Conservation (phyloP, 2,113 vertebrate species). For the Pongo pygmaeus region DNA sequence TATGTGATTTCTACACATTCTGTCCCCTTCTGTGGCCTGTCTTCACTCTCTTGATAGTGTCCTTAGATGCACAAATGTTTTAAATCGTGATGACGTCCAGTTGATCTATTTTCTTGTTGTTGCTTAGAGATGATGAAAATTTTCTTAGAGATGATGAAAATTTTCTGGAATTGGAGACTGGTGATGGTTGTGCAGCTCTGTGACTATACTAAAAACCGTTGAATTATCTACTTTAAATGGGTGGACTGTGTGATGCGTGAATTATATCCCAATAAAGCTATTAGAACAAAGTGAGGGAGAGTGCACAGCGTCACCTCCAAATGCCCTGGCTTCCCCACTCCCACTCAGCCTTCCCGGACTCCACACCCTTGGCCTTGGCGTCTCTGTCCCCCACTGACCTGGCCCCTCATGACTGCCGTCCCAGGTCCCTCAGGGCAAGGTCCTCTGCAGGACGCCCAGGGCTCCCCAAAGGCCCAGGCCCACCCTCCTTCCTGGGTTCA, state of each 20-base stretch:
- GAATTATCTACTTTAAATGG: neutral
- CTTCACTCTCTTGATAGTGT: neutral
- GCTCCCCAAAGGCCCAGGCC: neutral
- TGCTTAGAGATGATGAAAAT: neutral
- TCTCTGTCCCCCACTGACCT: neutral
- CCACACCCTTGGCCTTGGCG: neutral
- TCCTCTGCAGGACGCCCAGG: no score
- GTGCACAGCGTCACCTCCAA: neutral
- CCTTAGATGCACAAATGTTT: neutral
- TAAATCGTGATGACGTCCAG: neutral
- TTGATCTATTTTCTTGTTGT: neutral
- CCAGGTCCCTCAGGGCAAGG: neutral
- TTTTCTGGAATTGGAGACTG: neutral
- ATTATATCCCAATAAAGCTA: neutral
- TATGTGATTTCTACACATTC: neutral
- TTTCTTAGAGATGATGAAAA: slow-evolving; percentile 7
- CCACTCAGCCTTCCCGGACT: neutral
- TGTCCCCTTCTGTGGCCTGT: neutral
- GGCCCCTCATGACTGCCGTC: neutral
- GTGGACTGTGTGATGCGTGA: neutral
- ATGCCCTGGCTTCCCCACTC: neutral
- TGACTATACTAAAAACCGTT: neutral
- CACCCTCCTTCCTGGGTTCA: neutral
- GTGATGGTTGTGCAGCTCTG: no score
- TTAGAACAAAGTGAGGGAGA: neutral